A percentile compares a stretch with the other conserved stretches of the same genome.
phyloP scores from a whole-genome alignment of 1,140 invertebrate species.

The Medauroidea extradentata region DNA sequence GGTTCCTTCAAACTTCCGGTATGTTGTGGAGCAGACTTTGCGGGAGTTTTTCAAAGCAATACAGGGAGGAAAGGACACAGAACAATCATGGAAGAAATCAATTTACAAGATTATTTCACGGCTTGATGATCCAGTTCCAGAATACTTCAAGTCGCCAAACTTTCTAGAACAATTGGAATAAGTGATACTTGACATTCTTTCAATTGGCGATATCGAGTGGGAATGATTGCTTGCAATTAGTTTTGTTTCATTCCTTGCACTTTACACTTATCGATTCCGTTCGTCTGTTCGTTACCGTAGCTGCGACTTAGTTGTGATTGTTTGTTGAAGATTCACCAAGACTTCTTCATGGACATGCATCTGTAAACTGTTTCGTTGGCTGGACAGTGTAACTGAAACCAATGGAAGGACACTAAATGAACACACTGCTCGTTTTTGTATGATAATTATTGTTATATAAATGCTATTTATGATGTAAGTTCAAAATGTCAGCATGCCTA shows the following conservation, averaged over 20 bases:
- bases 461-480: too few species aligned
- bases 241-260: conserved; percentile 6
- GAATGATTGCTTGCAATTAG: conserved; percentile 10
- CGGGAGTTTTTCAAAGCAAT: conserved; percentile 98
- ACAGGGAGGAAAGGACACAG: conserved; percentile 89
- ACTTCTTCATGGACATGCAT: conserved; percentile 8
- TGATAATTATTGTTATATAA: too few species aligned
- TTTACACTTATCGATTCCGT: too few species aligned
- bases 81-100: conserved; percentile 99
- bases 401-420: too few species aligned
- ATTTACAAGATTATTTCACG: conserved; percentile 99
- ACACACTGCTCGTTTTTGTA: too few species aligned
- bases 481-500: too few species aligned
- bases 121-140: conserved; percentile 96
- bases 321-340: not conserved
- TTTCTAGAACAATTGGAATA: conserved; percentile 98
- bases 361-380: conserved; percentile 31
- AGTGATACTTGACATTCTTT: conserved; percentile 32
- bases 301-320: too few species aligned
- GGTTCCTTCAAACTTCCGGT: conserved; percentile 96
- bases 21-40: conserved; percentile 94
- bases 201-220: not conserved
- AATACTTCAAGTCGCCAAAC: conserved; percentile 99
- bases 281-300: too few species aligned
- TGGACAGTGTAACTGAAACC: too few species aligned